Evolutionary conservation across 2,113 vertebrate species (phyloP).

Genomic region (Catharus fuscescens): DNA sequence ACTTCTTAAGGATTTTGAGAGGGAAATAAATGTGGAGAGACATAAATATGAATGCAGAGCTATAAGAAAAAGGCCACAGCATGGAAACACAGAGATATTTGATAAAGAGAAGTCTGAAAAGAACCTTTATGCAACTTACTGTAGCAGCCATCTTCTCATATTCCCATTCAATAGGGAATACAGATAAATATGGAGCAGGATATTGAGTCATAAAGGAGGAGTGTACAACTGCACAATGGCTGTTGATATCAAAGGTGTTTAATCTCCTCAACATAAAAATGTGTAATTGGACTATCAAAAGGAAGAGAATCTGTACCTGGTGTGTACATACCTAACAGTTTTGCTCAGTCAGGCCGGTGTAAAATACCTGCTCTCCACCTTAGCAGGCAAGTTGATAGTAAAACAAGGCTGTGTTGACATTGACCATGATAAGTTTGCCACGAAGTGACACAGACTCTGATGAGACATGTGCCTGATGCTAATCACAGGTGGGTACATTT

Average conservation of each 20-base stretch:
- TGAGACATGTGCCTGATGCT: neutral
- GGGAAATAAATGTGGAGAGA: neutral
- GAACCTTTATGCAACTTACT: neutral
- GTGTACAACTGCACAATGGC: neutral
- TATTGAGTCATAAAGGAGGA: neutral
- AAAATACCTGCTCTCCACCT: neutral
- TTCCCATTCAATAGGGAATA: neutral
- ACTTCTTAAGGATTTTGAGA: neutral
- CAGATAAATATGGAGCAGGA: neutral
- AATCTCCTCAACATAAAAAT: neutral
- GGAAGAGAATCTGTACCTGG: neutral
- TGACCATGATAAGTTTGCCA: neutral
- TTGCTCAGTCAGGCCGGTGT: neutral
- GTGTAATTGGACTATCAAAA: neutral
- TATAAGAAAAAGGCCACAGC: neutral
- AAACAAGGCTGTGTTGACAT: neutral
- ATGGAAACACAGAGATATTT: neutral
- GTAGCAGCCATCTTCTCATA: neutral
- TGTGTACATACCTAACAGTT: neutral
- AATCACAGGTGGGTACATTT: neutral
- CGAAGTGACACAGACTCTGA: neutral
- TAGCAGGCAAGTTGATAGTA: neutral
- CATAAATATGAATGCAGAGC: neutral
- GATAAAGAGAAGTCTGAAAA: conserved; percentile 1
- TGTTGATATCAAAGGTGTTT: neutral